Evolutionary conservation across 2,797 vertebrate genomes (phyloP).

Genomic region (Acipenser oxyrinchus): DNA sequence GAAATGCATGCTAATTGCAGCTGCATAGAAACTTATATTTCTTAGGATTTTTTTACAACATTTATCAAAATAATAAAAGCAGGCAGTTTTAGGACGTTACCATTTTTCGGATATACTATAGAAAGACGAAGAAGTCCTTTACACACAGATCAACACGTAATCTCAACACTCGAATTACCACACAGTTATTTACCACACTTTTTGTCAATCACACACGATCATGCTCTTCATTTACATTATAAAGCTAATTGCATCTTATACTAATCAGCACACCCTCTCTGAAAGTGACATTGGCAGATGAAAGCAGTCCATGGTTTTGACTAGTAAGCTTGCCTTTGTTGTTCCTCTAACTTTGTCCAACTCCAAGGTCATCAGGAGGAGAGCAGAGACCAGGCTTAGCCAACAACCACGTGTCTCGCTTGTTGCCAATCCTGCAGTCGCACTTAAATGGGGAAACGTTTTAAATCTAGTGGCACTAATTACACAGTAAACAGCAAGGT

Average conservation of each 20-base stretch:
- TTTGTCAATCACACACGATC: conserved; percentile 73
- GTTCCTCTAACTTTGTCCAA: conserved; percentile 51
- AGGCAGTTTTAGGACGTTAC: too few species aligned
- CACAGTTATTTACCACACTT: conserved; percentile 72
- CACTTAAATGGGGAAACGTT: conserved; percentile 47
- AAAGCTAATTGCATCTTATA: conserved; percentile 79
- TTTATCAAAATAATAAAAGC: too few species aligned
- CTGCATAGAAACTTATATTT: too few species aligned
- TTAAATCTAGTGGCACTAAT: conserved; percentile 63
- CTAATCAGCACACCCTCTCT: conserved; percentile 79
- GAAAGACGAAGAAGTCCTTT: too few species aligned
- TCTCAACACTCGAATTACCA: conserved; percentile 72
- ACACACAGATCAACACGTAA: conserved; percentile 57
- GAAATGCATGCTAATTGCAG: too few species aligned
- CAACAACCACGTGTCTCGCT: not conserved
- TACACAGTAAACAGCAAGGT: conserved; percentile 52
- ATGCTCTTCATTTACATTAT: conserved; percentile 66
- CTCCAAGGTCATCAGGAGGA: too few species aligned
- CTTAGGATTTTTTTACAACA: too few species aligned
- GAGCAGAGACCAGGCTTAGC: too few species aligned
- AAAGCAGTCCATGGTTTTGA: conserved; percentile 60
- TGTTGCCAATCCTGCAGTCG: conserved; percentile 44
- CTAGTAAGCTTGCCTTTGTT: conserved; percentile 57
- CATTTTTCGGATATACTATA: too few species aligned
- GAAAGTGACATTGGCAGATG: conserved; percentile 75